Evolutionary conservation across 2,888 invertebrate genomes (phyloP), one percentile per base, ranked within the genome.

Genomic region (Acanthosepion lycidas): DNA sequence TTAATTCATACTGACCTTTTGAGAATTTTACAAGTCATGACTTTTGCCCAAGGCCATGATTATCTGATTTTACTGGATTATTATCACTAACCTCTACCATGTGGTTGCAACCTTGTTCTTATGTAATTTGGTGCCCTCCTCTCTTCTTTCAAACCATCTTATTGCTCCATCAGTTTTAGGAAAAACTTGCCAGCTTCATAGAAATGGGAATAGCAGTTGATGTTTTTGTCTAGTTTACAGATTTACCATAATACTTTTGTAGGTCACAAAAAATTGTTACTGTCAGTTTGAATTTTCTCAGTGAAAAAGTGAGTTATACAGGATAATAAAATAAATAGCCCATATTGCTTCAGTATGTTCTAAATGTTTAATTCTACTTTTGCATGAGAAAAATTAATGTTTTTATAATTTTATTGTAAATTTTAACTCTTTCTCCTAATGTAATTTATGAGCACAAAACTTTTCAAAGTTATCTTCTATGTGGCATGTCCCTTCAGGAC

Each of bases 21-120:
- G n/a, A n/a, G 9, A 9, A 33, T 78, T n/a, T n/a, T 15, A 2
- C 2, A 8, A 78, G 78, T 78, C 78, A n/a, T 78, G 78, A 78
- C 78, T 78, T 78, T 15, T n/a, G 78, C 78, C 12, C n/a, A 33
- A 78, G n/a, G 78, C 78, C 15, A 78, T 78, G 78, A 78, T 78
- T 78, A 78, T 78, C 78, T 78, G 78, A 78, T 78, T 78, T 78
- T 78, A 78, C 78, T 78, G 78, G 78, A 78, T 78, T 78, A 78
- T 78, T 78, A n/a, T 78, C n/a, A n/a, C 78, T 78, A 78, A n/a
- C n/a, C 15, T 78, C 78, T 78, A n/a, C n/a, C 78, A 78, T 78
- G n/a, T 78, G n/a, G 33, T 78, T 78, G 78, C 12, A 78, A 9
- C n/a, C n/a, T 78, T 8, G n/a, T 78, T n/a, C 33, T 78, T n/a